phyloP scores from a whole-genome alignment of 1,140 invertebrate species.

The Monochamus saltuarius region DNA sequence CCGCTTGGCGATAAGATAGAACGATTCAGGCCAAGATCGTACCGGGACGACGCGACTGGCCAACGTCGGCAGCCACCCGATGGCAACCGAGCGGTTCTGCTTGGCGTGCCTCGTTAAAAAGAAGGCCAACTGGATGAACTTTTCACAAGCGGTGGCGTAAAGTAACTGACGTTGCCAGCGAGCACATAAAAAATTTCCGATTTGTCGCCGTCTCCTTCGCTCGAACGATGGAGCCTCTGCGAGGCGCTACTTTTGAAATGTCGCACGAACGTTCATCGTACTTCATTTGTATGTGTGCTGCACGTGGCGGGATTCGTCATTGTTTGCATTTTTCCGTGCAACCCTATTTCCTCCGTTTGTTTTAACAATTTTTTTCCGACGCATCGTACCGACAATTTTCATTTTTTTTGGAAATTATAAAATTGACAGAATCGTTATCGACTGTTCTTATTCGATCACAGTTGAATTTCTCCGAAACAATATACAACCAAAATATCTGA shows the following conservation, averaged over 20 bases:
- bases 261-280: slow-evolving; percentile 53
- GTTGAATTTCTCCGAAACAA: slow-evolving; percentile 31
- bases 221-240: slow-evolving; percentile 29
- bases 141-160: slow-evolving; percentile 40
- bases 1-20: slow-evolving; percentile 42
- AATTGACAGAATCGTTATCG: no score
- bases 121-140: slow-evolving; percentile 48
- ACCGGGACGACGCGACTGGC: slow-evolving; percentile 16
- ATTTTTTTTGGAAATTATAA: neutral
- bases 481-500: slow-evolving; percentile 35
- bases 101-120: slow-evolving; percentile 32
- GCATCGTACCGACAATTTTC: neutral
- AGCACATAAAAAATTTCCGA: slow-evolving; percentile 17
- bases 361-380: slow-evolving; percentile 11
- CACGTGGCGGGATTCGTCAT: slow-evolving; percentile 35
- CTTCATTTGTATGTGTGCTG: slow-evolving; percentile 51
- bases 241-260: slow-evolving; percentile 39
- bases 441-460: slow-evolving; percentile 10
- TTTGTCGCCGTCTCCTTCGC: slow-evolving; percentile 34
- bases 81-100: slow-evolving; percentile 12
- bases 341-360: slow-evolving; percentile 13
- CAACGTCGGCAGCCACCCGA: slow-evolving; percentile 12
- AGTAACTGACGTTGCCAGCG: slow-evolving; percentile 34
- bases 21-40: neutral
- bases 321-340: slow-evolving; percentile 8